Base-by-base conservation (phyloP, 2,888 invertebrate species). In the Lycophotia porphyrea region DNA sequence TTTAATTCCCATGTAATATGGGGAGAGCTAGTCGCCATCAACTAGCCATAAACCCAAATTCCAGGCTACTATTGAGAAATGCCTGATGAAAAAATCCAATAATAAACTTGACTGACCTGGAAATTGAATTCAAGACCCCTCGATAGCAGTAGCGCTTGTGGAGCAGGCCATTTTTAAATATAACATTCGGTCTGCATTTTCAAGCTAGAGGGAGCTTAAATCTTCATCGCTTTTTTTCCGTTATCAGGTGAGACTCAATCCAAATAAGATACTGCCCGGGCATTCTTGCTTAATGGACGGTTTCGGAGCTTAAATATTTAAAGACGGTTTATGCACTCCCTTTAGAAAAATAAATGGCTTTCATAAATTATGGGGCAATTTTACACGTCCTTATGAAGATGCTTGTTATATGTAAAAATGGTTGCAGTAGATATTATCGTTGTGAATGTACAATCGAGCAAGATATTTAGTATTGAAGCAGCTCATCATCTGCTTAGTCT, bases 271-370 rank as follows among this genome's bases (percentile, higher is more conserved):
- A 76, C 75, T 66, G 67, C 61, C 31, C 49, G 44, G 55, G 42
- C 2, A 52, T 42, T 83, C 42, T 71, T 49, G 67, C 84, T 68
- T 71, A 78, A 61, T 84, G 66, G 70, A 76, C 76, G 71, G 47
- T 82, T 81, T 78, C 61, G 52, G 36, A 69, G 66, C 65, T 78
- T 76, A 67, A 71, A 80, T 77, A 75, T 75, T 84, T 80, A 63
- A 74, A 83, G 80, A 64, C 69, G 39, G 58, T 72, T 72, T 68
- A 65, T 70, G 34, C 75, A 75, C 44, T 69, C 49, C 55, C 55
- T 69, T 69, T 47, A 31, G 52, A 78, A 71, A 77, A 71, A 27
- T 34, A 34, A 70, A 70, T 66, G 47, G 55, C 49, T 70, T 73
- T 79, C 27, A 84, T 67, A 58, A 73, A 70, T 44, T 70, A 73